Evolutionary conservation across 2,797 vertebrate genomes (phyloP), one percentile per base, ranked within the genome.

Genomic region (Coregonus sp.): DNA sequence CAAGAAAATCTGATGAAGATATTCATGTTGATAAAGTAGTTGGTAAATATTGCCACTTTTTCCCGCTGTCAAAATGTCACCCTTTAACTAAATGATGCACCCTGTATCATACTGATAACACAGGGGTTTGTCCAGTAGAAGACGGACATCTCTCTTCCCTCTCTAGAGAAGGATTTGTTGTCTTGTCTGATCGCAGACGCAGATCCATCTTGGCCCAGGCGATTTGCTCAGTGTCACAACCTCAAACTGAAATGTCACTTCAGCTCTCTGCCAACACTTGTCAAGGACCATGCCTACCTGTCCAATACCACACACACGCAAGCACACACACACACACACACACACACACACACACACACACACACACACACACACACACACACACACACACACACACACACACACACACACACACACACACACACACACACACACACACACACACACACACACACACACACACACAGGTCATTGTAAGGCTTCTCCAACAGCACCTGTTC

Each of bases 201-300:
- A 81, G 85, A 92, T 90, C 85, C 84, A 85, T 89, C 85, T 79
- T 81, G 14, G 78, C 85, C 80, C 76, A 65, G 82, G 76, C 80
- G 76, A 82, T 86, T 80, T 76, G 83, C 86, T 88, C 84, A 87
- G 72, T 70, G 61, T 90, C 88, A 90, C 85, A 86, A 74, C 70
- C 50, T 80, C 81, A 85, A 87, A 87, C 87, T 86, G 81, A 92
- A 93, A 91, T 90, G 90, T 90, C 91, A 93, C 84, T 90, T 89
- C 76, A 83, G 81, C 83, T 90, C 85, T 84, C 72, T 37, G 40
- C 80, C 29, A 78, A 85, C 82, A 83, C 89, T 88, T 83, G 86
- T 90, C 87, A 80, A 84, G 79, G 82, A 84, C 83, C 54, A 16
- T 16, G n/a, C n/a, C 56, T 59, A 59, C 18, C 16, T 1, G 0